phyloP scores from a whole-genome alignment of 2,888 invertebrate genomes.

The Fragum whitleyi region DNA sequence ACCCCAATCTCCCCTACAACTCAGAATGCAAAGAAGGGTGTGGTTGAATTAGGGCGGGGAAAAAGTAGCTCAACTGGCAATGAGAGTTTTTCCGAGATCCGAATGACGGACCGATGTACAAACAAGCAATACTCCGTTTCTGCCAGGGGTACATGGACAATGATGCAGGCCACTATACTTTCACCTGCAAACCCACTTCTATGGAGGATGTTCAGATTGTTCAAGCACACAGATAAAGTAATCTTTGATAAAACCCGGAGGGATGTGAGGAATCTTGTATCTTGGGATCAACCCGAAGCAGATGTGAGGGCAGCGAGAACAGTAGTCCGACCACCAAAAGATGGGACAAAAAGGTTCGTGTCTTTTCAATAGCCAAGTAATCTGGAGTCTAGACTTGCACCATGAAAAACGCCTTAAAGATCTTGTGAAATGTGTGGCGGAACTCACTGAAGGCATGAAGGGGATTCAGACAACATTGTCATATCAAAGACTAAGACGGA shows the following conservation, averaged over 20 bases:
- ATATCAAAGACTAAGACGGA: not conserved
- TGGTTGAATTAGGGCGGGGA: conserved; percentile 1
- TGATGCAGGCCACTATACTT: conserved; percentile 3
- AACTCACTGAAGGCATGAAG: too few species aligned
- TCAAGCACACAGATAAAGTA: not conserved
- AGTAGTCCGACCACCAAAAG: not conserved
- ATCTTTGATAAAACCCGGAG: not conserved
- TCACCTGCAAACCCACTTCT: not conserved
- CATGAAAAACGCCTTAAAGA: not conserved
- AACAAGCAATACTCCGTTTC: conserved; percentile 1
- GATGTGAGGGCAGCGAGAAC: not conserved
- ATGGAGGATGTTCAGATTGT: not conserved
- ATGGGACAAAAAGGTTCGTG: not conserved
- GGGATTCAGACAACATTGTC: not conserved
- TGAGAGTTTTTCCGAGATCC: not conserved
- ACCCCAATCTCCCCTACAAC: too few species aligned
- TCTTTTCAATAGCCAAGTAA: not conserved
- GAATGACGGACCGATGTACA: not conserved
- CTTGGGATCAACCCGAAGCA: not conserved
- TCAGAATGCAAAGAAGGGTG: not conserved
- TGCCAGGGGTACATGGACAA: not conserved
- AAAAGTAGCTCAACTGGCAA: not conserved
- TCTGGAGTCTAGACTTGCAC: not conserved
- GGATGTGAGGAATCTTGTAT: not conserved
- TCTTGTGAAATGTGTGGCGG: not conserved